phyloP scores from a whole-genome alignment of 2,797 vertebrate genomes.

The Malacoraja senta region DNA sequence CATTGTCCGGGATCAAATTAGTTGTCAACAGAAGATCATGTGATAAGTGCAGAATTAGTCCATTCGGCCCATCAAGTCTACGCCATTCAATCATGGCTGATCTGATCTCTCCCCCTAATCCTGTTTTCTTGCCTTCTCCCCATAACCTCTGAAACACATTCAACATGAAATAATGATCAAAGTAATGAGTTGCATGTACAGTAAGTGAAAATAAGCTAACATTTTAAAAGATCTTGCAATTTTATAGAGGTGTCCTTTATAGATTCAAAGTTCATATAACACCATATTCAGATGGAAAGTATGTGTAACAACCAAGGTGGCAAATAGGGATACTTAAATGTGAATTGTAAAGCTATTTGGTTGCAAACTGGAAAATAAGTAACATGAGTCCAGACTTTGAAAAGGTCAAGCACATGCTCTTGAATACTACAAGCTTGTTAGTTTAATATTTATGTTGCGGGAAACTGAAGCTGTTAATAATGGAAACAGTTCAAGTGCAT shows the following conservation, averaged over 20 bases:
- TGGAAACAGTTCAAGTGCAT: background rate
- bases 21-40: background rate
- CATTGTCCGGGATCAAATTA: background rate
- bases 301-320: background rate
- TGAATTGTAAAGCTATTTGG: background rate
- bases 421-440: background rate
- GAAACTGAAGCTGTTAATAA: background rate
- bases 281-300: background rate
- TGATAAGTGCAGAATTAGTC: too few relatives aligned
- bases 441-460: background rate
- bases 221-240: background rate
- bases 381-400: background rate
- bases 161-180: too few relatives aligned
- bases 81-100: too few relatives aligned
- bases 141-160: too few relatives aligned
- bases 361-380: slow-evolving; percentile 14
- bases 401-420: background rate
- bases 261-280: background rate
- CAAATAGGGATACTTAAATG: background rate
- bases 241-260: background rate
- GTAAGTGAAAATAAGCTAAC: background rate
- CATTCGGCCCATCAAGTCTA: too few relatives aligned
- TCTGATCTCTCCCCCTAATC: too few relatives aligned
- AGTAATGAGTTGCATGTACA: background rate
- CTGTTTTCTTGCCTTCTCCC: too few relatives aligned